Conservation (phyloP, 2,797 vertebrate genomes). For the Rousettus madagascariensis region DNA sequence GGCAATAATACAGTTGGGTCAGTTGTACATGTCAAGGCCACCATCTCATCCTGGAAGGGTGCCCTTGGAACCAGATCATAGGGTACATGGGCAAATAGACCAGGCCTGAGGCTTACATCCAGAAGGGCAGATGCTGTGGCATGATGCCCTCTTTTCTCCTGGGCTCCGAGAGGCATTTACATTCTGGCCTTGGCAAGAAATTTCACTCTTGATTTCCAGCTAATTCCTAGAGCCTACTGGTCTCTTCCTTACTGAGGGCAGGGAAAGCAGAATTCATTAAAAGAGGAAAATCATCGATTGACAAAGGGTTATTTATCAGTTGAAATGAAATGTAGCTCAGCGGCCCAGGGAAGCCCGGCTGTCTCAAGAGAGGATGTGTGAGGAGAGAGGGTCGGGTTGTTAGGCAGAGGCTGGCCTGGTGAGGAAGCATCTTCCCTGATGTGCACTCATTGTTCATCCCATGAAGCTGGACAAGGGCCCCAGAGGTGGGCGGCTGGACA, state of each 20-base stretch:
- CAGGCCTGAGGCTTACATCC: background rate
- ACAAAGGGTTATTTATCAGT: background rate
- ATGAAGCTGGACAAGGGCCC: background rate
- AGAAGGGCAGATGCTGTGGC: background rate
- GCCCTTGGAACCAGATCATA: background rate
- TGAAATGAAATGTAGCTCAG: background rate
- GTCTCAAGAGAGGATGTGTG: background rate
- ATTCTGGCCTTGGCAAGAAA: background rate
- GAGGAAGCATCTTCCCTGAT: background rate
- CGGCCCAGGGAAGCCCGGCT: background rate
- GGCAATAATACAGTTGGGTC: background rate
- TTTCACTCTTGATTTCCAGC: background rate
- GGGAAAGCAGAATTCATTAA: background rate
- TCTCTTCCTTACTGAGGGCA: background rate
- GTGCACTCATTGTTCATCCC: background rate
- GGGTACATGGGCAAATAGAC: background rate
- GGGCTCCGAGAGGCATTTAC: background rate
- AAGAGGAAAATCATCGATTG: background rate
- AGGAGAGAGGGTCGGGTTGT: background rate
- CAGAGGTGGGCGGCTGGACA: background rate
- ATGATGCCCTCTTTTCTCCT: background rate
- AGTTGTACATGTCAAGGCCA: background rate
- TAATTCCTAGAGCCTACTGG: background rate
- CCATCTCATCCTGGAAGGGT: background rate
- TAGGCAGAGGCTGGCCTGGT: background rate